Percentiles rank a stretch among this genome's conserved stretches.
These are phyloP conservation scores for Hemichromis elongatus DNA, from an alignment of 2,113 vertebrate species.

Conservation along the genomic window DNA sequence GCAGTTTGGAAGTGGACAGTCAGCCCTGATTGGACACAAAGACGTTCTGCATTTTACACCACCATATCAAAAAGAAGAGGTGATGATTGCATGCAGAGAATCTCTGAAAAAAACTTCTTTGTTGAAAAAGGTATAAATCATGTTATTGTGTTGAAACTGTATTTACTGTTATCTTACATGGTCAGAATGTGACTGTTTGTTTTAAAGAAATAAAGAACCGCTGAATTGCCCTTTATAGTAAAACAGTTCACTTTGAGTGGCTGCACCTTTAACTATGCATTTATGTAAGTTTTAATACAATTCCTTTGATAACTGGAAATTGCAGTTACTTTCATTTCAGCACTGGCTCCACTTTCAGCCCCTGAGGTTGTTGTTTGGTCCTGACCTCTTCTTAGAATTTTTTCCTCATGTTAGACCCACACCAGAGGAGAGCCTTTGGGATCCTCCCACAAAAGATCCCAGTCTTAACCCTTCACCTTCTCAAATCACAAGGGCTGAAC, in stretches of 20 bases:
- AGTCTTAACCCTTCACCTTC: neutral
- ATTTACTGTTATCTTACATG: neutral
- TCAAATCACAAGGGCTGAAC: constrained; percentile 10
- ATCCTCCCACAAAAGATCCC: constrained; percentile 2
- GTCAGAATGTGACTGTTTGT: neutral
- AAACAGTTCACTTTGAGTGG: neutral
- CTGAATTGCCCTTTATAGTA: neutral
- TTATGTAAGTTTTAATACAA: neutral
- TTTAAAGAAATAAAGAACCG: neutral
- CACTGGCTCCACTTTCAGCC: neutral
- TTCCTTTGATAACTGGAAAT: neutral
- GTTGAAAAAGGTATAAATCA: neutral
- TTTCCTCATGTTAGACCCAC: neutral
- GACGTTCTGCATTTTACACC: neutral
- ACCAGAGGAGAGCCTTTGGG: neutral
- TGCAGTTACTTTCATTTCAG: neutral
- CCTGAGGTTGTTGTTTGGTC: neutral
- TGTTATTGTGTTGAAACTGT: neutral
- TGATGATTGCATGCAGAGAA: neutral
- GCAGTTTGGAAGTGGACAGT: neutral
- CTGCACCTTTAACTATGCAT: neutral
- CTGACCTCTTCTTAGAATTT: neutral
- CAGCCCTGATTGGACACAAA: neutral
- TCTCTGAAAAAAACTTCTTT: neutral
- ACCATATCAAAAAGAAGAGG: neutral